Evolutionary conservation across 2,888 invertebrate genomes (phyloP).

Genomic region (Morinoia aosen): DNA sequence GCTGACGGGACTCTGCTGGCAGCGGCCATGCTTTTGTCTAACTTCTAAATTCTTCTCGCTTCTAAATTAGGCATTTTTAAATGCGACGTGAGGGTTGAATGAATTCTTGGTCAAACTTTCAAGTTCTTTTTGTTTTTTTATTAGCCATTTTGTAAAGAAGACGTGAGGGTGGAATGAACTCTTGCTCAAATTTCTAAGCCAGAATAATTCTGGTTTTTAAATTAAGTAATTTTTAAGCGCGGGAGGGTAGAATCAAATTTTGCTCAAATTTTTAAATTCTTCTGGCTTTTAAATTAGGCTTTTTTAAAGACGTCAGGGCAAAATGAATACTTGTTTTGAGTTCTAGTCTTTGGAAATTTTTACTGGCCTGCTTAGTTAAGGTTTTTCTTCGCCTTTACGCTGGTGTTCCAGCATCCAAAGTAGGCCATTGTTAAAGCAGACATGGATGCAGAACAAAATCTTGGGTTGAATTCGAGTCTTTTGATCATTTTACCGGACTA

Average conservation of each 20-base stretch:
- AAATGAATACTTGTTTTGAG: neutral
- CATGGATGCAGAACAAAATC: neutral
- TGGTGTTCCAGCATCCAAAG: no score
- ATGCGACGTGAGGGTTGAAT: no score
- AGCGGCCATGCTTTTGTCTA: neutral
- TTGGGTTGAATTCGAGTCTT: no score
- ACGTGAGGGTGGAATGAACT: no score
- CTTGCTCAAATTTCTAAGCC: neutral
- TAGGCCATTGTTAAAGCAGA: neutral
- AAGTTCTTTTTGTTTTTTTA: no score
- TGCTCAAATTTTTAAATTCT: no score
- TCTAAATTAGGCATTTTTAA: no score
- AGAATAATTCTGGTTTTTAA: neutral
- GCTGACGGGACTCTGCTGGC: neutral
- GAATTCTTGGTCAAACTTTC: no score
- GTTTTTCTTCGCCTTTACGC: neutral
- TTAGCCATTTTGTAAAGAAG: no score
- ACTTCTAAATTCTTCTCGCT: no score
- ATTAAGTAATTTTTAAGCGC: neutral
- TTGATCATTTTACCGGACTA: neutral
- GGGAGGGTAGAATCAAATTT: no score
- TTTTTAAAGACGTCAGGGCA: neutral
- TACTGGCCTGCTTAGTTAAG: neutral
- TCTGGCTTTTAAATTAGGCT: neutral
- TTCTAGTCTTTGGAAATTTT: neutral